These are phyloP conservation scores for Piprites chloris DNA, from an alignment of 2,113 vertebrate genomes.

Conservation along the genomic window DNA sequence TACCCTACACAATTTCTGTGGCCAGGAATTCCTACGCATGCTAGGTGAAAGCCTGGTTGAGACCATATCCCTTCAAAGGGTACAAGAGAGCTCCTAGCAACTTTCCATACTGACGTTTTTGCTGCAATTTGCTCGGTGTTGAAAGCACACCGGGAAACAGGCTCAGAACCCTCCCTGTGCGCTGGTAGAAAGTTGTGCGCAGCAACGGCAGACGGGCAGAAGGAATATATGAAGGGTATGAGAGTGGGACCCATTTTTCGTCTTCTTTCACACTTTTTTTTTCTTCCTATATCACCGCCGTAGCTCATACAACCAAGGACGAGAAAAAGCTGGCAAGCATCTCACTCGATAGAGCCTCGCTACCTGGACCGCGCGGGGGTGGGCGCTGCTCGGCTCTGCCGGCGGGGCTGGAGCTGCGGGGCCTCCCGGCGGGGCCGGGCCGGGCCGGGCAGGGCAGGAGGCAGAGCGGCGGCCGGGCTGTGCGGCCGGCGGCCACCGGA, in stretches of 20 bases:
- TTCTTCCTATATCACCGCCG: rapidly evolving
- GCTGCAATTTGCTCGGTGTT: background rate
- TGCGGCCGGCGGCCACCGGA: constrained; percentile 78
- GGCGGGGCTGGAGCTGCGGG: background rate
- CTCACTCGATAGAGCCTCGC: rapidly evolving
- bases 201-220: background rate
- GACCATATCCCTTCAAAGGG: background rate
- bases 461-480: background rate
- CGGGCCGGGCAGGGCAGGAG: no score
- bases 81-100: rapidly evolving
- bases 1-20: background rate
- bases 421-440: background rate
- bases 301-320: rapidly evolving
- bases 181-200: no score
- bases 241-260: rapidly evolving
- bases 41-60: background rate
- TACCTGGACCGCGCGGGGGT: background rate
- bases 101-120: background rate
- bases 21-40: background rate
- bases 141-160: background rate
- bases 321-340: rapidly evolving
- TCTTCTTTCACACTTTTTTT: background rate
- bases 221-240: rapidly evolving
- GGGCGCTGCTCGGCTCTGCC: background rate
- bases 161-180: background rate